A percentile compares a stretch with the other conserved stretches of the same genome.
Evolutionary conservation across 2,888 invertebrate species (phyloP).

Genomic region (Gastrophysa polygoni): DNA sequence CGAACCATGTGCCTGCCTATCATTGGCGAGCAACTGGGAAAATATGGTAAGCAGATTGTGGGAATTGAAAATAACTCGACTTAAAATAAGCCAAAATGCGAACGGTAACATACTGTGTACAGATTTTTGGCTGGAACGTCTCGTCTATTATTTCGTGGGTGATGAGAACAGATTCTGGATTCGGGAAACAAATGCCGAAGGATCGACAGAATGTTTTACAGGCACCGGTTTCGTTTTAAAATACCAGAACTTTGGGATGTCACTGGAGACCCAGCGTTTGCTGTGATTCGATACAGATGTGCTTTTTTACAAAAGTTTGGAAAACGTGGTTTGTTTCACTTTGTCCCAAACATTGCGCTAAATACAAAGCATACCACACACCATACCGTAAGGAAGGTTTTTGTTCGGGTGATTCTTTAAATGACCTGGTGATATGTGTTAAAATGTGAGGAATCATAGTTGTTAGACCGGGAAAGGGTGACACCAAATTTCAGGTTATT

Average conservation of each 20-base stretch:
- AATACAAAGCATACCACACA: background rate
- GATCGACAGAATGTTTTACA: slow-evolving; percentile 23
- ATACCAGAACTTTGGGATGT: slow-evolving; percentile 17
- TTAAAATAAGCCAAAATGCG: slow-evolving; percentile 56
- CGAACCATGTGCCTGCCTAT: slow-evolving; percentile 49
- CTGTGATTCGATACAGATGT: slow-evolving; percentile 19
- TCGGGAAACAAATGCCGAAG: slow-evolving; percentile 25
- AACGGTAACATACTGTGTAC: slow-evolving; percentile 55
- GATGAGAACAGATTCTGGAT: slow-evolving; percentile 20
- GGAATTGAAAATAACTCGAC: slow-evolving; percentile 57
- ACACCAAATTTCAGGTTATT: no score
- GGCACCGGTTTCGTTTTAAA: slow-evolving; percentile 18
- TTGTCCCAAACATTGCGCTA: background rate
- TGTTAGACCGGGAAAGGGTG: no score
- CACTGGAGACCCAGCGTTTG: slow-evolving; percentile 8
- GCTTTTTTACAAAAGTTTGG: slow-evolving; percentile 8
- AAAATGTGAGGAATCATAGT: no score
- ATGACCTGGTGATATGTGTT: no score
- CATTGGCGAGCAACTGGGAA: slow-evolving; percentile 51
- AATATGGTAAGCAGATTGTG: slow-evolving; percentile 58
- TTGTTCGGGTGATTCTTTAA: no score
- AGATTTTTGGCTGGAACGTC: slow-evolving; percentile 47
- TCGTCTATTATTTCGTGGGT: slow-evolving; percentile 14
- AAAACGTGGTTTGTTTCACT: slow-evolving; percentile 16
- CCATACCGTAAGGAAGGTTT: no score